Evolutionary conservation across 2,113 vertebrate species (phyloP).

Genomic region (Sander vitreus): DNA sequence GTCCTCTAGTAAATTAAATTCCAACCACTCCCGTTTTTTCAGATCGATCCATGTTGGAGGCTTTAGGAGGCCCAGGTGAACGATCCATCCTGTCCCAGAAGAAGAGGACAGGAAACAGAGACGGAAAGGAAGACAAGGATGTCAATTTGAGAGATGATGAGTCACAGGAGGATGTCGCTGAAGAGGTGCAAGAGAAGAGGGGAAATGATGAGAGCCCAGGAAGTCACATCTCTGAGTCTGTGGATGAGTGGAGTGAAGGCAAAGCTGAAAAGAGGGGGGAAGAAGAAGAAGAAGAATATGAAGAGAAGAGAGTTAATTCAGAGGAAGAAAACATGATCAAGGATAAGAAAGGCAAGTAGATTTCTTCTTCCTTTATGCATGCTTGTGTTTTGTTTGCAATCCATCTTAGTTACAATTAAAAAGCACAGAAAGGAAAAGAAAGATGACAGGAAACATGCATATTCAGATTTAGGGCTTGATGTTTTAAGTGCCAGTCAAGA

Average conservation of each 20-base stretch:
- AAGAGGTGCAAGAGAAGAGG: conserved; percentile 29
- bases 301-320: conserved; percentile 49
- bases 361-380: background rate
- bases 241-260: conserved; percentile 60
- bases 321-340: conserved; percentile 52
- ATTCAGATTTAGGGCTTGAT: background rate
- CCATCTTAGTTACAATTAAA: background rate
- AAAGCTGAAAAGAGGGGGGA: conserved; percentile 61
- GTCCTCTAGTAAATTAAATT: conserved; percentile 49
- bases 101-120: conserved; percentile 42
- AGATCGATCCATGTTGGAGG: conserved; percentile 82
- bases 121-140: conserved; percentile 60
- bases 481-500: background rate
- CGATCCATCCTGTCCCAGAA: conserved; percentile 75
- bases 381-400: background rate
- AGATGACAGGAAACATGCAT: background rate
- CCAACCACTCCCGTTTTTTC: conserved; percentile 32
- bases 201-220: conserved; percentile 56
- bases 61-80: conserved; percentile 74
- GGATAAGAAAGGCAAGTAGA: conserved; percentile 54
- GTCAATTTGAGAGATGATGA: conserved; percentile 20
- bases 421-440: background rate
- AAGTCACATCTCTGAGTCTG: conserved; percentile 70
- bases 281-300: conserved; percentile 40
- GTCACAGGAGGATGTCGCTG: conserved; percentile 66